Base-by-base conservation (phyloP, 1,140 invertebrate species). In the Panagrolaimus sp. region DNA sequence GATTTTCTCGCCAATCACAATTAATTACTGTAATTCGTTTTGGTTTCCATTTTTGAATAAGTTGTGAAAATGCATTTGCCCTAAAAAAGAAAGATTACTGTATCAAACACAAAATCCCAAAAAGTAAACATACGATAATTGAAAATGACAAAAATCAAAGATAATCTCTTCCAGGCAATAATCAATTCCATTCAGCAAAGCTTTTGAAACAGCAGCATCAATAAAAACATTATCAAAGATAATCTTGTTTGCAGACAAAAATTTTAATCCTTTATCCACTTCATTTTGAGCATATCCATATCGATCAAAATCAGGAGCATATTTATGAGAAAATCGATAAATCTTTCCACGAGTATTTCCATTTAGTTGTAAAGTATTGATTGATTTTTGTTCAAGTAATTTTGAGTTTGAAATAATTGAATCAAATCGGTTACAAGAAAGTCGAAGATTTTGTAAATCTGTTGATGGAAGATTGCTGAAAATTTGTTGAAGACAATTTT, bases 91-190 rank as follows among this genome's bases (percentile, higher is more conserved):
- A 52, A n/a, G n/a, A 38, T 4, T 38, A 38, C 7, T 7, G 2
- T 24, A 21, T 28, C 1, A 21, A 12, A n/a, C 21, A 58, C 21
- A 58, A 58, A 0, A 21, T 21, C 52, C 9, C 2, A 55, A n/a
- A 55, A 55, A 55, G n/a, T 4, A 58, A 58, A 21, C 52, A 26
- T 28, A 58, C 52, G 52, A 58, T 58, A 58, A 17, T 4, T 58
- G 21, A 14, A 58, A 58, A 58, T 58, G 52, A 58, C 52, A 58
- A 58, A 58, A 58, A 28, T 58, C 52, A 21, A 58, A 58, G 1
- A 58, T n/a, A n/a, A 58, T 28, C 8, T 58, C 52, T 12, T 58
- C 52, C 3, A 58, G 15, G 10, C 21, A 26, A 28, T 58, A 58
- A 58, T 58, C 52, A 21, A 58, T 28, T 4, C 21, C 52, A 21